Base-by-base conservation (phyloP, 2,888 invertebrate species). In the Tenodera sinensis region DNA sequence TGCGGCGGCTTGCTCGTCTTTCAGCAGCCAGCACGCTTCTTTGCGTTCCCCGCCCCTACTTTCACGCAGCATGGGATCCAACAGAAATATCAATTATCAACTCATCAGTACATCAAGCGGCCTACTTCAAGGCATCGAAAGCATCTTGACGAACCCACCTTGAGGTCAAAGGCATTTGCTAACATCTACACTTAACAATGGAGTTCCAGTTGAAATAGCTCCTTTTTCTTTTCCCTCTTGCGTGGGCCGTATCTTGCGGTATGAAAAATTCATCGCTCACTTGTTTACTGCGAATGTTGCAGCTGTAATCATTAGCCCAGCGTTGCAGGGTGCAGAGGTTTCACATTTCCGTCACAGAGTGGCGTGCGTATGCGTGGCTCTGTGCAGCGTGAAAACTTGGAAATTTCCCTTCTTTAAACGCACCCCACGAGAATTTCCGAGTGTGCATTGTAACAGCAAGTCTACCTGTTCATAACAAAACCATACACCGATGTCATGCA, bases 101-200 rank as follows among this genome's bases (percentile, higher is more conserved):
- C 47, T 85, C 85, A 85, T 85, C 85, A 28, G 85, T 47, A n/a
- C 85, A 85, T 42, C 85, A 85, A 85, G 85, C 85, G 85, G 85
- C 12, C 85, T 47, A 85, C 28, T 85, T 85, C 42, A 85, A 85
- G 85, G 28, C n/a, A 71, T 71, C 54, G 54, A 71, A 71, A 3
- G 54, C 54, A 25, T 20, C 54, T 71, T 71, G 54, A 71, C 54
- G 54, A 71, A 71, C 54, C 54, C 54, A 71, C 54, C 54, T 71
- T 25, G 54, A 25, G 54, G 54, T 71, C 54, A 71, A 71, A 71
- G 54, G 54, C 54, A 71, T 25, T 71, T 71, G 54, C 54, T 71
- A 71, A 71, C 54, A 71, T 71, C 54, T 71, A 71, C 54, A 71
- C 54, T 71, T 71, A 71, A 71, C 54, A 71, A 71, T 71, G 54